phyloP scores from a whole-genome alignment of 2,797 vertebrate genomes.

The Podarcis lilfordi region DNA sequence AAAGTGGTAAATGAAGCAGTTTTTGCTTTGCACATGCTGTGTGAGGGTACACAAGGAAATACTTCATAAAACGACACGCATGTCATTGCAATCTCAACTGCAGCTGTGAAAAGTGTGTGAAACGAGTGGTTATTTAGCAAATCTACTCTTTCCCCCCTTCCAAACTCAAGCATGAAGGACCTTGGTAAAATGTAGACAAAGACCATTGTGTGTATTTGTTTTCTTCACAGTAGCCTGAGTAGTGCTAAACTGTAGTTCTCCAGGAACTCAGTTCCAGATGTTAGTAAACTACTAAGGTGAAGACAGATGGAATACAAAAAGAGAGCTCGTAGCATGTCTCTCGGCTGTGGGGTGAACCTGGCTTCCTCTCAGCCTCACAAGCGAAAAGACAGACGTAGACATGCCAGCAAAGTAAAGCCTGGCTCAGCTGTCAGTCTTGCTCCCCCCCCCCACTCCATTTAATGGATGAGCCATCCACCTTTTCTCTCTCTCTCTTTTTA shows the following conservation, averaged over 20 bases:
- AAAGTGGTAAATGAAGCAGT: slow-evolving; percentile 77
- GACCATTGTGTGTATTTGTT: slow-evolving; percentile 74
- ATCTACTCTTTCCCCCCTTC: slow-evolving; percentile 72
- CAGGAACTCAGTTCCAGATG: slow-evolving; percentile 84
- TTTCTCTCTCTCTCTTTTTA: neutral
- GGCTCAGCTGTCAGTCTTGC: neutral
- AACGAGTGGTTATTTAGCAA: slow-evolving; percentile 80
- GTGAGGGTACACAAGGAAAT: slow-evolving; percentile 78
- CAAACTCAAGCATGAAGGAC: slow-evolving; percentile 71
- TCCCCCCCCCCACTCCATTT: neutral
- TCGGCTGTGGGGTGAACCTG: neutral
- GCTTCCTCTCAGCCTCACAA: neutral
- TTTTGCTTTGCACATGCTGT: slow-evolving; percentile 82
- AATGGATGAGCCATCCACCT: neutral
- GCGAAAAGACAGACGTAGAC: neutral
- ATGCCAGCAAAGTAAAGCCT: neutral
- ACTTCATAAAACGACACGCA: slow-evolving; percentile 77
- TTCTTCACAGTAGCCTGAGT: slow-evolving; percentile 90
- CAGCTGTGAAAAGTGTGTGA: slow-evolving; percentile 73
- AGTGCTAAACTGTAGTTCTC: slow-evolving; percentile 88
- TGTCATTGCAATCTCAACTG: slow-evolving; percentile 74
- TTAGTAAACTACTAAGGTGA: slow-evolving; percentile 77
- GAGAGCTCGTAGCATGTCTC: slow-evolving; percentile 1
- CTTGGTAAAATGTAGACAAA: slow-evolving; percentile 80
- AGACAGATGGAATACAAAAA: slow-evolving; percentile 36